phyloP scores from a whole-genome alignment of 35 echinoderm and acorn worm genomes.

The Apostichopus japonicus region DNA sequence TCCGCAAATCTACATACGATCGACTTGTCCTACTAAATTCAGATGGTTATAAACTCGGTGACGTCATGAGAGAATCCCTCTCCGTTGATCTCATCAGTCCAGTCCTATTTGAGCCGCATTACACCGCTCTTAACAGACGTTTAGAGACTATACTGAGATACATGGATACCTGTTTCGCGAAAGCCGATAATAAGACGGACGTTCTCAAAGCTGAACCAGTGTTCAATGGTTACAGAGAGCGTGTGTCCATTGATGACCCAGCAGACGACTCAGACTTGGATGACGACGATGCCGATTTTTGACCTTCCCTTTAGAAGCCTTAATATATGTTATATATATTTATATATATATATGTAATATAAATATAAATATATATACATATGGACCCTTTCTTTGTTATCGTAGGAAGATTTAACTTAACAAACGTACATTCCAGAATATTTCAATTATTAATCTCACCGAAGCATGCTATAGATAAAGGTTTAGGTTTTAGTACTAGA shows the following conservation, averaged over 20 bases:
- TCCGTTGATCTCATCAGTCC: constrained; percentile 77
- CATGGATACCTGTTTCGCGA: constrained; percentile 62
- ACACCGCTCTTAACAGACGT: constrained; percentile 81
- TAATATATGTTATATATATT: too few relatives aligned
- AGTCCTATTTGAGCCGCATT: constrained; percentile 83
- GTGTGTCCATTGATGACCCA: neutral
- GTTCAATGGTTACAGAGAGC: constrained; percentile 72
- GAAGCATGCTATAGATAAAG: too few relatives aligned
- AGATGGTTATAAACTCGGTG: constrained; percentile 82
- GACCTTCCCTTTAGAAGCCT: neutral
- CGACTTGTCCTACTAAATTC: constrained; percentile 68
- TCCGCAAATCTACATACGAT: constrained; percentile 84
- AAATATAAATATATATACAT: too few relatives aligned
- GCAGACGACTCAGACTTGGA: neutral
- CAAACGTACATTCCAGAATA: too few relatives aligned
- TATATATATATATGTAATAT: too few relatives aligned
- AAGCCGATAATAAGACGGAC: constrained; percentile 32
- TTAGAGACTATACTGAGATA: constrained; percentile 72
- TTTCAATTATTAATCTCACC: too few relatives aligned
- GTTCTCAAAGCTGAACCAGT: constrained; percentile 85
- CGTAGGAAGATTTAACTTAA: too few relatives aligned
- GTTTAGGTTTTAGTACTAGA: too few relatives aligned
- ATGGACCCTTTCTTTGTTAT: too few relatives aligned
- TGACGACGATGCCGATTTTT: constrained; percentile 31
- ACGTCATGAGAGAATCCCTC: constrained; percentile 97